Conservation (phyloP, 2,113 vertebrate genomes). For the Thinocorus orbignyianus region DNA sequence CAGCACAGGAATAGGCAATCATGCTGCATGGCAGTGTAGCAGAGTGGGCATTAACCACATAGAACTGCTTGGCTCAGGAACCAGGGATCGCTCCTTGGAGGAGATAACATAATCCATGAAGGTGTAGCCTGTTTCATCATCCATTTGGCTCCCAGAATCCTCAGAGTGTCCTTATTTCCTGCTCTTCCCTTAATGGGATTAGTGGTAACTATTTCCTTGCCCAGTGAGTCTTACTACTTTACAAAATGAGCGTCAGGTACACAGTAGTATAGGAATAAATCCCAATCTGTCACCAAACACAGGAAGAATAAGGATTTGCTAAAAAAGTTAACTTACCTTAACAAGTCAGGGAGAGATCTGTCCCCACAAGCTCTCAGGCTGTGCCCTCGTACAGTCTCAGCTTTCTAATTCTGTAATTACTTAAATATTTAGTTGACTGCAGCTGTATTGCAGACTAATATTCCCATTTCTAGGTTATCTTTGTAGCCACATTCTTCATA, state of each 20-base stretch:
- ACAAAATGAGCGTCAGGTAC: neutral
- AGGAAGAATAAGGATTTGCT: neutral
- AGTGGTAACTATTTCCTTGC: neutral
- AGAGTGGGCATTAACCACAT: neutral
- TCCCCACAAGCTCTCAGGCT: neutral
- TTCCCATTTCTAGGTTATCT: neutral
- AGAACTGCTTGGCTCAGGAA: neutral
- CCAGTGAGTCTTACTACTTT: neutral
- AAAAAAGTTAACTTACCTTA: neutral
- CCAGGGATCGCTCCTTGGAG: neutral
- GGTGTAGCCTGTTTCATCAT: neutral
- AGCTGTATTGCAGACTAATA: neutral
- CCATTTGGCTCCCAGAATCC: neutral
- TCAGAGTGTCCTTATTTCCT: neutral
- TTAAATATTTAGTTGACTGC: neutral
- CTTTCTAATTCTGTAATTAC: neutral
- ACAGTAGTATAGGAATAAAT: neutral
- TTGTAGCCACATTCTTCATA: neutral
- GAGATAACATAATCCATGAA: neutral
- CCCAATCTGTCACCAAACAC: neutral
- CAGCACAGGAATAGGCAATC: neutral
- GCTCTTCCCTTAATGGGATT: neutral
- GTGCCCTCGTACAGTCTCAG: neutral
- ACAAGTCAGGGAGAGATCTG: neutral
- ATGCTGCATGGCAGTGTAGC: neutral